Evolutionary conservation across 1,140 invertebrate species (phyloP), one percentile per base, ranked within the genome.

Genomic region (Papilio xuthus): DNA sequence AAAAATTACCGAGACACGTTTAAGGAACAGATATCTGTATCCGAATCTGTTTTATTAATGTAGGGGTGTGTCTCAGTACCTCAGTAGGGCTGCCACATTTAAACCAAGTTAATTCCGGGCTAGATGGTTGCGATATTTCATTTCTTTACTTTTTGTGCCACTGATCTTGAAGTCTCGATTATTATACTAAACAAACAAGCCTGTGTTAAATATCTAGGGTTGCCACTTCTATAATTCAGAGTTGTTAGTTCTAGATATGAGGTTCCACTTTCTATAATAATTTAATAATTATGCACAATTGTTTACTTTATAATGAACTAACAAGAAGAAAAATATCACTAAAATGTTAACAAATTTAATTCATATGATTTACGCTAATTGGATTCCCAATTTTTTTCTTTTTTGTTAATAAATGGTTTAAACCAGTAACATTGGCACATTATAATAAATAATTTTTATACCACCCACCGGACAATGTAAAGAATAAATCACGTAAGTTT

Each of bases 1-100:
- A 88, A 86, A 86, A 86, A 88, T 86, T 56, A 73, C 81, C 63
- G 77, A 76, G 75, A 79, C 78, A 79, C 60, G 60, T 67, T 60
- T 72, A 41, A 70, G 18, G 76, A 70, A 41, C 80, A 13, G 79
- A 79, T 78, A 73, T 82, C 79, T 32, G 80, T 42, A 78, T 63
- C 75, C 44, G 60, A 70, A 83, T 83, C 82, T 37, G 77, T 80
- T 78, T 78, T 81, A 83, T 83, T 79, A 83, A 79, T 81, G 70
- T 32, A 23, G 63, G 63, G 77, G 73, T 47, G 78, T 78, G 53
- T 47, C 67, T 18, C 71, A 20, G 42, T 74, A 41, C 42, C 37
- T 47, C 76, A 78, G 60, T 28, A 67, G 60, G 60, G 60, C 60
- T 67, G 26, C 60, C 13, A 67, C 60, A 28, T 67, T 12, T 23